phyloP scores from a whole-genome alignment of 2,797 vertebrate genomes.

The Coilia nasus region DNA sequence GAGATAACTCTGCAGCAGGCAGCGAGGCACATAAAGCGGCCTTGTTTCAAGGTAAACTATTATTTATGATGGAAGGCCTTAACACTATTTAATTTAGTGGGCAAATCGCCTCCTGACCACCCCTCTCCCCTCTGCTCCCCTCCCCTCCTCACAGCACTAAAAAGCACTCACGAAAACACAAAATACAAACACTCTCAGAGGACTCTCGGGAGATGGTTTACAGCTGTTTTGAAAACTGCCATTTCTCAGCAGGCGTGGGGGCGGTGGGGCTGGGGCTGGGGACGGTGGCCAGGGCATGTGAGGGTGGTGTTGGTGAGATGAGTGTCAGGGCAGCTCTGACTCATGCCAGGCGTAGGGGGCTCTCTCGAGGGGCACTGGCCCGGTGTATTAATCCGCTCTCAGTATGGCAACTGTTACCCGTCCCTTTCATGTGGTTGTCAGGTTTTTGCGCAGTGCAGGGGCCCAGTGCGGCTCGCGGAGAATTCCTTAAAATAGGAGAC shows the following conservation, averaged over 20 bases:
- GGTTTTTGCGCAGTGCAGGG: slow-evolving; percentile 65
- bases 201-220: slow-evolving; percentile 47
- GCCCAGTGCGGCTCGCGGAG: slow-evolving; percentile 62
- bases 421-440: slow-evolving; percentile 76
- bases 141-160: background rate
- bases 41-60: slow-evolving; percentile 42
- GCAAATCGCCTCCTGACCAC: slow-evolving; percentile 32
- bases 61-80: slow-evolving; percentile 40
- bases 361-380: slow-evolving; percentile 44
- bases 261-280: background rate
- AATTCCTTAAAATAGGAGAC: slow-evolving; percentile 69
- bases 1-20: slow-evolving; percentile 20
- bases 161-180: slow-evolving; percentile 39
- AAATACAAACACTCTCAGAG: slow-evolving; percentile 46
- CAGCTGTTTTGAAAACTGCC: slow-evolving; percentile 54
- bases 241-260: slow-evolving; percentile 48
- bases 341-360: slow-evolving; percentile 51
- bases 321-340: slow-evolving; percentile 61
- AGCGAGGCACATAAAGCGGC: slow-evolving; percentile 42
- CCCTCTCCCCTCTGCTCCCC: background rate
- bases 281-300: background rate
- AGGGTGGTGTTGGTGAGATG: slow-evolving; percentile 54
- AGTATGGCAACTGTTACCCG: slow-evolving; percentile 68
- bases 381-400: slow-evolving; percentile 61
- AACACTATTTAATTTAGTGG: slow-evolving; percentile 41